Percentiles rank a stretch among this genome's conserved stretches.
These are phyloP conservation scores for Drosophila anomelani DNA, from an alignment of 2,888 invertebrate genomes.

Conservation along the genomic window DNA sequence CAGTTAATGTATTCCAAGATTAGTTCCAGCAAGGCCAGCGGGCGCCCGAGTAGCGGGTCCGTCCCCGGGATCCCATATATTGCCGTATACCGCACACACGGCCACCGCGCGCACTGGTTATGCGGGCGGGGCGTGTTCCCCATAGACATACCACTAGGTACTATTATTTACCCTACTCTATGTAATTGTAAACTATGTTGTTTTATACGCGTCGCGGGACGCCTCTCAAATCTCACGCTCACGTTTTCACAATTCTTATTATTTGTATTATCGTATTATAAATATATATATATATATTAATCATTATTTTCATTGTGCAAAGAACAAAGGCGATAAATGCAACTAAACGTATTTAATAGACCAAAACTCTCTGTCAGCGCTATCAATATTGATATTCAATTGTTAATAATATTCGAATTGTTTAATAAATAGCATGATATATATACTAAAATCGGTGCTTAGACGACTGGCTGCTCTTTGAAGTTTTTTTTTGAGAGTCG, in stretches of 20 bases:
- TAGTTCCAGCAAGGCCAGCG: slow-evolving; percentile 56
- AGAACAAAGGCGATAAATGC: slow-evolving; percentile 48
- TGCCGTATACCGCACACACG: slow-evolving; percentile 41
- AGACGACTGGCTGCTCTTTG: background rate
- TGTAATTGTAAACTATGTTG: slow-evolving; percentile 53
- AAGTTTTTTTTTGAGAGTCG: no score
- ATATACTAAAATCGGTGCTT: slow-evolving; percentile 14
- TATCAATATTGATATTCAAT: slow-evolving; percentile 72
- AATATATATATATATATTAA: slow-evolving; percentile 37
- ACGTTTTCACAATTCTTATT: slow-evolving; percentile 44
- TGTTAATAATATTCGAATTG: slow-evolving; percentile 79
- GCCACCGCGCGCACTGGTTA: slow-evolving; percentile 26
- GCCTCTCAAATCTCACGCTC: slow-evolving; percentile 67
- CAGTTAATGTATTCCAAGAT: slow-evolving; percentile 72
- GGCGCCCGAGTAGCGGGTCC: slow-evolving; percentile 33
- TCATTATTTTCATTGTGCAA: slow-evolving; percentile 41
- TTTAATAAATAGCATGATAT: slow-evolving; percentile 72
- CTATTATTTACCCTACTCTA: slow-evolving; percentile 50
- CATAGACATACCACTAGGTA: slow-evolving; percentile 65
- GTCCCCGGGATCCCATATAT: slow-evolving; percentile 31
- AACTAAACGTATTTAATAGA: slow-evolving; percentile 62
- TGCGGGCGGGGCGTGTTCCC: slow-evolving; percentile 40
- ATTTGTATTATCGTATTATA: slow-evolving; percentile 51
- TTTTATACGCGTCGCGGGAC: slow-evolving; percentile 54
- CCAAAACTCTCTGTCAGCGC: slow-evolving; percentile 64